Evolutionary conservation across 2,113 vertebrate genomes (phyloP), one percentile per base, ranked within the genome.

Genomic region (Jaculus jaculus): DNA sequence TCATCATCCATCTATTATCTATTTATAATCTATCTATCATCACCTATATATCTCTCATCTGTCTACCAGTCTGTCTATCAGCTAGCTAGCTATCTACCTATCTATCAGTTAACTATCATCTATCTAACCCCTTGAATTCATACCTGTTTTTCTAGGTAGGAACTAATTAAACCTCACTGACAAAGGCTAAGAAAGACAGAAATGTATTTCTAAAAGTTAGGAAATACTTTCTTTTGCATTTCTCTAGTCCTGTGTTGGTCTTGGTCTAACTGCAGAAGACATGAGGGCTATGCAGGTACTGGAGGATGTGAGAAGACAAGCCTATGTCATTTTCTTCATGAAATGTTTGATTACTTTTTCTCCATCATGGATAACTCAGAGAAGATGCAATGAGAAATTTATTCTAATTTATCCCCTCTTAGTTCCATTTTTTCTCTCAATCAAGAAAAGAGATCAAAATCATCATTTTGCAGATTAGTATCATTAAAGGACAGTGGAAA

Each of bases 361-460:
- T 71, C 34, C 30, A 89, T 51, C 61, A 61, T 42, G 60, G 61
- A 73, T 3, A 84, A 82, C 69, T 47, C 60, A 34, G 20, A 84
- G 21, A 71, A 7, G 71, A 94, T 21, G n/a, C 12, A 17, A 87
- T 23, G 15, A 85, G 21, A 86, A 18, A 16, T 42, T 94, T 66
- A 51, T 74, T 90, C 26, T n/a, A 77, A 87, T 75, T 71, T 17
- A 5, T 61, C 85, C 15, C 83, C 17, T 69, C 26, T 77, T 79
- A 75, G 82, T 91, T 94, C 9, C 10, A 37, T 79, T 37, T 85
- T 80, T 71, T 11, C 37, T 24, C 83, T 81, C 47, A 65, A 37
- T 68, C 12, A 83, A 89, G 78, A 30, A 74, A 89, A 84, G 83
- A 37, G 34, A 16, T 13, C 20, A 86, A 84, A 94, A 85, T 78